These are phyloP conservation scores for Chloropsis hardwickii DNA, from an alignment of 2,113 vertebrate genomes.

Conservation along the genomic window DNA sequence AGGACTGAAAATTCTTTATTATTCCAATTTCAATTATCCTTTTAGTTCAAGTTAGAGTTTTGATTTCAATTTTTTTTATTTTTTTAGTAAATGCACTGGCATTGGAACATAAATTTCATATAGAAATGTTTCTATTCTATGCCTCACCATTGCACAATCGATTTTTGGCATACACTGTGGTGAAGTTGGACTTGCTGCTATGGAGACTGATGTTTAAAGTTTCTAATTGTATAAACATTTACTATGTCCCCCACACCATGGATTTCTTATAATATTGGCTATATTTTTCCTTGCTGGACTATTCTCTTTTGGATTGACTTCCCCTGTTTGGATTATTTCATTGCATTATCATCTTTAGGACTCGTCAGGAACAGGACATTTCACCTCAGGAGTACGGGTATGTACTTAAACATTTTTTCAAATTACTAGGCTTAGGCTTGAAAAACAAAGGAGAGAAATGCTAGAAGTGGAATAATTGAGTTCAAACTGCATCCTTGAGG, in stretches of 20 bases:
- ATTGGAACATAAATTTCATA: conserved; percentile 79
- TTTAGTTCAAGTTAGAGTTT: conserved; percentile 79
- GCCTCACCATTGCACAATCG: conserved; percentile 81
- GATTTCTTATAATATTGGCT: conserved; percentile 85
- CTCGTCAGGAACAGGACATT: conserved; percentile 85
- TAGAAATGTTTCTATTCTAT: conserved; percentile 78
- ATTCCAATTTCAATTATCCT: conserved; percentile 70
- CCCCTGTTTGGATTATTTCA: conserved; percentile 87
- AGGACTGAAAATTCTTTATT: conserved; percentile 69
- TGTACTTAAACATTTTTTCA: conserved; percentile 78
- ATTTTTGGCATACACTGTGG: conserved; percentile 78
- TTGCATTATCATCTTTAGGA: conserved; percentile 87
- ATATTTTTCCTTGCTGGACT: conserved; percentile 86
- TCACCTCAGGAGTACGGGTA: conserved; percentile 85
- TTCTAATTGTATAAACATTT: conserved; percentile 85
- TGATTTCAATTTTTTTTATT: conserved; percentile 80
- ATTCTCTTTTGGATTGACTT: conserved; percentile 85
- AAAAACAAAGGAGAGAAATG: conserved; percentile 28
- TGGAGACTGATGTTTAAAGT: conserved; percentile 82
- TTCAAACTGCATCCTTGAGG: not conserved
- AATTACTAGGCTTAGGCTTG: conserved; percentile 72
- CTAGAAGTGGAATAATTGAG: conserved; percentile 2
- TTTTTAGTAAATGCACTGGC: conserved; percentile 82
- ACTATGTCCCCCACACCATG: conserved; percentile 81
- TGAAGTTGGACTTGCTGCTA: conserved; percentile 80